A percentile compares a stretch with the other conserved stretches of the same genome.
phyloP scores from a whole-genome alignment of 2,888 invertebrate species.

The Drosophila anomalata region DNA sequence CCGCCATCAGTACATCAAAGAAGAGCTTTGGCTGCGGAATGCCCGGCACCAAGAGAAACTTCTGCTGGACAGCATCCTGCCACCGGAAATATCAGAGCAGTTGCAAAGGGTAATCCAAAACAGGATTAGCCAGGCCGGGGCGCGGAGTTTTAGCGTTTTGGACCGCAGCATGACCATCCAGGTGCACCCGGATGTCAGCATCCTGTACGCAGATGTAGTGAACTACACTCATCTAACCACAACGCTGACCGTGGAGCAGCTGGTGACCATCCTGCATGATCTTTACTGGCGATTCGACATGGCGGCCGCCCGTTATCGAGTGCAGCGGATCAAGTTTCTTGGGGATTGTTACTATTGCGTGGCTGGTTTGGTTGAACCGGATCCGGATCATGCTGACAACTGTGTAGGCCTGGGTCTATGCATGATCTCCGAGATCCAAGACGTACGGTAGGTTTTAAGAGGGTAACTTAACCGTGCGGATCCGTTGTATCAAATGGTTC shows the following conservation, averaged over 20 bases:
- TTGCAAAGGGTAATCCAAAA: constrained; percentile 86
- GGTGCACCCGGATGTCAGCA: constrained; percentile 93
- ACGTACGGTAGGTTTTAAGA: constrained; percentile 83
- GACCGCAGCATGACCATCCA: constrained; percentile 87
- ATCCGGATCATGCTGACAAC: constrained; percentile 92
- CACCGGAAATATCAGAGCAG: constrained; percentile 90
- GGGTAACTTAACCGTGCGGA: background rate
- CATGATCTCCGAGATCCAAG: constrained; percentile 93
- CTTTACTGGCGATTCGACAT: constrained; percentile 96
- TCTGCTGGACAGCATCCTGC: constrained; percentile 93
- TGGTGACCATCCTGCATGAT: constrained; percentile 94
- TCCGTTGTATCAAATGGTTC: background rate
- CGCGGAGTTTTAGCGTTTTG: fast-evolving
- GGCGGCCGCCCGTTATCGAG: constrained; percentile 91
- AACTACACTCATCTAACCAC: constrained; percentile 93
- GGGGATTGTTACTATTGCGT: constrained; percentile 98
- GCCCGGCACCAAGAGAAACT: constrained; percentile 45
- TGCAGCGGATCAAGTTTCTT: constrained; percentile 94
- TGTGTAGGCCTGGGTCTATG: constrained; percentile 94
- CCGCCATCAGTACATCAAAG: constrained; percentile 56
- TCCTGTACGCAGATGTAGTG: constrained; percentile 96
- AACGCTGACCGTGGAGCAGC: constrained; percentile 90
- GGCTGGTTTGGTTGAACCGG: constrained; percentile 91
- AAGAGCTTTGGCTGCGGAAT: constrained; percentile 37
- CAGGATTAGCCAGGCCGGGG: constrained; percentile 81